phyloP scores from a whole-genome alignment of 2,888 invertebrate genomes.

The Chouioia cunea region DNA sequence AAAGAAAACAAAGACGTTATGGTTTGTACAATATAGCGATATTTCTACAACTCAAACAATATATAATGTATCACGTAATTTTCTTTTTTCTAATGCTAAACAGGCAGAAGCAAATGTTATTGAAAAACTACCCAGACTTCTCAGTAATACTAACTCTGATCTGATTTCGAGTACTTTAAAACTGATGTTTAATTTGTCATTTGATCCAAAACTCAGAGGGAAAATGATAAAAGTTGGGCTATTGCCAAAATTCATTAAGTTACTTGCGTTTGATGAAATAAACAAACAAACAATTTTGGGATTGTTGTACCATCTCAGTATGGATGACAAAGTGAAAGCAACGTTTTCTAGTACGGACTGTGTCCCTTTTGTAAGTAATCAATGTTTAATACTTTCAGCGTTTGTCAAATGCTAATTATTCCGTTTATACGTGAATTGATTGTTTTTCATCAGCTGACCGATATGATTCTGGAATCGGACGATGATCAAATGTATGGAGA shows the following conservation, averaged over 20 bases:
- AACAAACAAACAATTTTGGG: slow-evolving; percentile 84
- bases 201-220: slow-evolving; percentile 87
- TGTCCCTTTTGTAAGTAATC: slow-evolving; percentile 79
- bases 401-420: background rate
- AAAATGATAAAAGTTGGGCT: slow-evolving; percentile 92
- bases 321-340: slow-evolving; percentile 93
- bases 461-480: slow-evolving; percentile 82
- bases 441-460: slow-evolving; percentile 75
- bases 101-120: slow-evolving; percentile 80
- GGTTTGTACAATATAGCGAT: slow-evolving; percentile 68
- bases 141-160: slow-evolving; percentile 76
- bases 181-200: slow-evolving; percentile 94
- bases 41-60: background rate
- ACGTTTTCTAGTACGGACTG: slow-evolving; percentile 96
- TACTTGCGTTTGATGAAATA: slow-evolving; percentile 80
- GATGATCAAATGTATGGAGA: slow-evolving; percentile 77
- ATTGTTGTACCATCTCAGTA: slow-evolving; percentile 92
- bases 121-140: slow-evolving; percentile 85
- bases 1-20: slow-evolving; percentile 95
- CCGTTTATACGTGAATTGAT: slow-evolving; percentile 11
- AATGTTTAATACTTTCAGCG: background rate
- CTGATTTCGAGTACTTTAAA: slow-evolving; percentile 87
- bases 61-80: slow-evolving; percentile 24
- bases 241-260: slow-evolving; percentile 89
- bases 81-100: slow-evolving; percentile 43